Conservation (phyloP, 2,797 vertebrate genomes). For the Neomorphus geoffroyi region DNA sequence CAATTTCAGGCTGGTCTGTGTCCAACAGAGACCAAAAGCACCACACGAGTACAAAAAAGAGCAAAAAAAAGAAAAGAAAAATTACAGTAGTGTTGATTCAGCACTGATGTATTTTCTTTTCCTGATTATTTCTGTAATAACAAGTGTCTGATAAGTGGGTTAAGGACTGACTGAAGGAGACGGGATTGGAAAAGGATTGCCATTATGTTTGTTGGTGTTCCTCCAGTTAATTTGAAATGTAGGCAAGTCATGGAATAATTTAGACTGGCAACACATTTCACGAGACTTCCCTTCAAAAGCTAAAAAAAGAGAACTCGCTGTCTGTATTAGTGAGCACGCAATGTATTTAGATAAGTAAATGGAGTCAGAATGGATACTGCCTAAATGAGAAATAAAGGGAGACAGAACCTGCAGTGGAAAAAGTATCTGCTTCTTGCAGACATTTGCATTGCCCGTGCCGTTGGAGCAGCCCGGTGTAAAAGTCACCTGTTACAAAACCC, state of each 20-base stretch:
- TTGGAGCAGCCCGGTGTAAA: neutral
- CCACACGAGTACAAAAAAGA: neutral
- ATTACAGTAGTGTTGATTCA: conserved; percentile 42
- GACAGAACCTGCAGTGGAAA: neutral
- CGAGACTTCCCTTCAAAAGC: neutral
- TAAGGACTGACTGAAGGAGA: conserved; percentile 38
- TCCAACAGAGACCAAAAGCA: conserved; percentile 48
- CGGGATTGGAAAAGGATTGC: conserved; percentile 27
- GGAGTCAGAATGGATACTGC: neutral
- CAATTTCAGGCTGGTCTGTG: conserved; percentile 34
- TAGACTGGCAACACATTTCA: conserved; percentile 1
- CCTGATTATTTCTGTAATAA: conserved; percentile 54
- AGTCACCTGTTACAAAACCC: neutral
- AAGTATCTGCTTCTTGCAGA: neutral
- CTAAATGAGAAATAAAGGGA: neutral
- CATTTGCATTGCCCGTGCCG: accelerated
- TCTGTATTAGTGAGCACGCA: neutral
- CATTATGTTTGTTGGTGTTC: conserved; percentile 25
- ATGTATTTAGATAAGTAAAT: neutral
- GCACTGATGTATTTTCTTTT: conserved; percentile 35
- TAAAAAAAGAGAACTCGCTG: neutral
- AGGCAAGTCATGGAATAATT: conserved; percentile 37
- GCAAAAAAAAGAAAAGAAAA: accelerated
- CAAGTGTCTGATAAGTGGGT: conserved; percentile 47
- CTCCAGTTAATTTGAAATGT: conserved; percentile 3